Conservation (phyloP, 2,113 vertebrate genomes). For the Todiramphus saurophagus region DNA sequence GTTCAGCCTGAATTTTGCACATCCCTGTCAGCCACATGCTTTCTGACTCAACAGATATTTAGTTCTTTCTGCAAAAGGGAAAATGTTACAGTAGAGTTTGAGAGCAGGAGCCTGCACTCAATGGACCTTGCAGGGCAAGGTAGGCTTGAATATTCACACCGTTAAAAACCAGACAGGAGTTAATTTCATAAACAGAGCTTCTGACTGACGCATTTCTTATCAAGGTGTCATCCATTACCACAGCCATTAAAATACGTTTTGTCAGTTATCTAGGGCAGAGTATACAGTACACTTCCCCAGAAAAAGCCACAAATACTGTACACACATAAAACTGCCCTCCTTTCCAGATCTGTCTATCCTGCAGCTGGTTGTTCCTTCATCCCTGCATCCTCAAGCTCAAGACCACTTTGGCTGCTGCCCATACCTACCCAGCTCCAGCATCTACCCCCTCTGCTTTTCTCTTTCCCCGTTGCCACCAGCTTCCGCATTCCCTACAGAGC, state of each 20-base stretch:
- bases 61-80: neutral
- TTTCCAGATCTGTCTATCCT: neutral
- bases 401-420: accelerated
- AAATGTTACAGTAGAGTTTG: neutral
- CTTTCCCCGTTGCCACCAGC: neutral
- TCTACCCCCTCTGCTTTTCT: neutral
- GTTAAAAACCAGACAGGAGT: neutral
- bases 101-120: neutral
- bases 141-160: neutral
- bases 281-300: neutral
- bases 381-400: neutral
- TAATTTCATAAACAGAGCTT: neutral
- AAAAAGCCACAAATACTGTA: neutral
- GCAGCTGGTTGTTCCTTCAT: neutral
- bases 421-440: neutral
- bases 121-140: neutral
- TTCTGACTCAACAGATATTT: neutral
- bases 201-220: neutral
- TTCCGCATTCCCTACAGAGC: neutral
- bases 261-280: accelerated
- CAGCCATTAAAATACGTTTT: neutral
- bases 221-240: neutral
- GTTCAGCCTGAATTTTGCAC: neutral
- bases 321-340: neutral
- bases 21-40: neutral